Evolutionary conservation across 2,888 invertebrate species (phyloP).

Genomic region (Cosmia pyralina): DNA sequence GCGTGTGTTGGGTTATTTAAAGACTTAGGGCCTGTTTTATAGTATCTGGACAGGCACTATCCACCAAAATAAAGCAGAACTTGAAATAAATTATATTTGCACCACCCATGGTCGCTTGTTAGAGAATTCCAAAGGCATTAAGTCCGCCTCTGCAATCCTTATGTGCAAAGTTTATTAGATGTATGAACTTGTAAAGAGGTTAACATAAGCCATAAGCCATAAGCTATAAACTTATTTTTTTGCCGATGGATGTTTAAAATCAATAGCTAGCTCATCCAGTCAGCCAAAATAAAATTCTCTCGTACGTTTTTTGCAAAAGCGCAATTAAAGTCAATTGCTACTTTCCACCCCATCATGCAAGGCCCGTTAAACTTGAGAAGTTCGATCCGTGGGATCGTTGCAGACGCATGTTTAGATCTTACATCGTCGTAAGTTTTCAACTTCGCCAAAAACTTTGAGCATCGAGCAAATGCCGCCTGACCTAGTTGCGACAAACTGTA

Average conservation of each 20-base stretch:
- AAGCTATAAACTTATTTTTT: background rate
- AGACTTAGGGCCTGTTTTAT: background rate
- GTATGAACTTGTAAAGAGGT: too few species aligned
- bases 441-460: constrained; percentile 52
- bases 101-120: too few species aligned
- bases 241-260: background rate
- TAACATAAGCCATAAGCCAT: too few species aligned
- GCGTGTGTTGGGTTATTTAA: background rate
- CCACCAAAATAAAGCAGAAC: background rate
- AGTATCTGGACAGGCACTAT: background rate
- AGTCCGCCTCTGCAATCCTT: background rate
- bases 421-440: constrained; percentile 45
- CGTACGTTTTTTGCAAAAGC: background rate
- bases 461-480: constrained; percentile 47
- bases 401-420: constrained; percentile 52
- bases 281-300: background rate
- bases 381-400: constrained; percentile 36
- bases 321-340: constrained; percentile 13
- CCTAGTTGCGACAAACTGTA: constrained; percentile 47
- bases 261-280: background rate
- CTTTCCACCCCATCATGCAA: constrained; percentile 30
- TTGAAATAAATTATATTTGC: too few species aligned
- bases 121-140: background rate
- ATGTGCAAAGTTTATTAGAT: too few species aligned
- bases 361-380: constrained; percentile 40